Evolutionary conservation across 2,888 invertebrate species (phyloP).

Genomic region (Argyra leucocephala): DNA sequence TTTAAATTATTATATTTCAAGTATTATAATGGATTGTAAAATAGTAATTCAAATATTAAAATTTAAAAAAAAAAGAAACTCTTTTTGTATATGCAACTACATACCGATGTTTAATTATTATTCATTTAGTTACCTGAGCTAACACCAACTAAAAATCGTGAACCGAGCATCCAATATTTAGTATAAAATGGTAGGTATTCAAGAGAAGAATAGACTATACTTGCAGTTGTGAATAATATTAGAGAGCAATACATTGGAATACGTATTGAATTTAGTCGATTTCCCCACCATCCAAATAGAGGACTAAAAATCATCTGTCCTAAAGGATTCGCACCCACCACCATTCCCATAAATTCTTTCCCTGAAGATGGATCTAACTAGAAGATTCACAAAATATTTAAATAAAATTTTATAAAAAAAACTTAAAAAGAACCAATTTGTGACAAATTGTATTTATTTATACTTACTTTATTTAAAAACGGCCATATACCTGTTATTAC

Average conservation of each 20-base stretch:
- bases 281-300: constrained; percentile 75
- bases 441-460: constrained; percentile 13
- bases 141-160: constrained; percentile 72
- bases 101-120: neutral
- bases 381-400: constrained; percentile 28
- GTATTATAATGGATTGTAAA: too few species aligned
- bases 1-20: neutral
- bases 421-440: too few species aligned
- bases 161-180: constrained; percentile 64
- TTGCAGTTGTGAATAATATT: constrained; percentile 61
- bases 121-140: constrained; percentile 64
- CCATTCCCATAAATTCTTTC: constrained; percentile 73
- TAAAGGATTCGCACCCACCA: constrained; percentile 77
- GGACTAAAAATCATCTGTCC: constrained; percentile 82
- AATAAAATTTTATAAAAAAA: too few species aligned
- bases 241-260: constrained; percentile 62
- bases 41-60: too few species aligned
- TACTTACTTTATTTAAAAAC: constrained; percentile 66
- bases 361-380: constrained; percentile 70
- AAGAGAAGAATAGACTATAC: constrained; percentile 63
- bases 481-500: constrained; percentile 83
- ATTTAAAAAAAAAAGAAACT: neutral
- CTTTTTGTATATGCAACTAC: too few species aligned
- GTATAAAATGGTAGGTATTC: constrained; percentile 57
- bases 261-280: constrained; percentile 61